Evolutionary conservation across 2,113 vertebrate genomes (phyloP).

Genomic region (Channa argus): DNA sequence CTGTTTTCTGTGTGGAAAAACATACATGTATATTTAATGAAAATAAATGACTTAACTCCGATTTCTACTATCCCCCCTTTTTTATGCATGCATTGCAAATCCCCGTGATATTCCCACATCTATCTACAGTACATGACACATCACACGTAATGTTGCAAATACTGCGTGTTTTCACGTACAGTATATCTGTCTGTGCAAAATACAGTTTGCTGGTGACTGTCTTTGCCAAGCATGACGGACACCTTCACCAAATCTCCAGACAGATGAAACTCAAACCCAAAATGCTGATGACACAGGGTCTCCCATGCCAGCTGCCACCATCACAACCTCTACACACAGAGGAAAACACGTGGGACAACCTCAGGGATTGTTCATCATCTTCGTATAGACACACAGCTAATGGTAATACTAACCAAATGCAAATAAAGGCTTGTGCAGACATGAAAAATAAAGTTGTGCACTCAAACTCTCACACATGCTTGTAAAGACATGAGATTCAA

Average conservation of each 20-base stretch:
- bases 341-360: slow-evolving; percentile 9
- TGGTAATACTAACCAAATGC: not conserved
- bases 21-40: too few relatives aligned
- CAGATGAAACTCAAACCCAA: slow-evolving; percentile 30
- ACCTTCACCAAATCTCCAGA: slow-evolving; percentile 30
- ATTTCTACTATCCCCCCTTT: too few relatives aligned
- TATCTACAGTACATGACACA: not conserved
- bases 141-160: not conserved
- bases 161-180: too few relatives aligned
- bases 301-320: slow-evolving; percentile 33
- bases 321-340: not conserved
- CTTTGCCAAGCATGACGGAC: slow-evolving; percentile 25
- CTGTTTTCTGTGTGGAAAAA: not conserved
- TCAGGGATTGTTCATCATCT: slow-evolving; percentile 5
- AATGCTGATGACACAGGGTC: slow-evolving; percentile 30
- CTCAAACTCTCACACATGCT: not conserved
- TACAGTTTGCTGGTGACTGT: not conserved
- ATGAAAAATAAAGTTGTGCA: slow-evolving; percentile 7
- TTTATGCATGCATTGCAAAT: too few relatives aligned
- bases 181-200: too few relatives aligned
- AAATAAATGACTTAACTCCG: too few relatives aligned
- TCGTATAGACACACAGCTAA: not conserved
- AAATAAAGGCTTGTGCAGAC: slow-evolving; percentile 18
- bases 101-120: too few relatives aligned
- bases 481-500: slow-evolving; percentile 20